Evolutionary conservation across 2,797 vertebrate genomes (phyloP), one percentile per base, ranked within the genome.

Genomic region (Pangasius djambal): DNA sequence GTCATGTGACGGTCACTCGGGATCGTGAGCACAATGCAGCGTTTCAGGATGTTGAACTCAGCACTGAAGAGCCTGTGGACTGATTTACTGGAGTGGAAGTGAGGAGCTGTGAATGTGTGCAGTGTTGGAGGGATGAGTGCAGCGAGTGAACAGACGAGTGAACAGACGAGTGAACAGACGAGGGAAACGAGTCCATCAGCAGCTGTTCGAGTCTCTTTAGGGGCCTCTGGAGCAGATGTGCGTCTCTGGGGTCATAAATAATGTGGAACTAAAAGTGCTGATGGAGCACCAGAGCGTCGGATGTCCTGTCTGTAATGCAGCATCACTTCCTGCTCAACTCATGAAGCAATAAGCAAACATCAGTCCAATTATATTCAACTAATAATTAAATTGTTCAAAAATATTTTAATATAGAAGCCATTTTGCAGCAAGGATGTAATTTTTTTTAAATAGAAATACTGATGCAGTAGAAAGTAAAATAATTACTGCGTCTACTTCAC

Each of bases 241-340:
- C 7, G 65, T 57, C 83, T 85, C 44, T 55, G n/a, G 50, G 7
- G 37, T 72, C 37, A 83, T 88, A 63, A 88, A 82, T 70, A 81
- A 55, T 34, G 65, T 31, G 15, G 65, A 25, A 59, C 25, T 77
- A 10, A 75, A 31, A 52, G 70, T 84, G 87, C 55, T 83, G 79
- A 88, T 83, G 81, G 20, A 88, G 87, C 65, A 48, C 13, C 70
- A 48, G 20, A 82, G 77, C 77, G 31, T 15, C 28, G 28, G 22
- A 28, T 34, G 34, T 88, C 28, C 48, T 13, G 44, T 48, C 67
- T 37, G 6, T 57, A 72, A n/a, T 69, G 3, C 31, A 59, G 86
- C 48, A 31, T 44, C 48, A 52, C 75, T n/a, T 78, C 28, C 75
- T 78, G 44, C 70, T 70, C 67, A 44, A 0, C 40, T 2, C 40